phyloP scores from a whole-genome alignment of 1,140 invertebrate genomes.

The Ganaspis sp. region DNA sequence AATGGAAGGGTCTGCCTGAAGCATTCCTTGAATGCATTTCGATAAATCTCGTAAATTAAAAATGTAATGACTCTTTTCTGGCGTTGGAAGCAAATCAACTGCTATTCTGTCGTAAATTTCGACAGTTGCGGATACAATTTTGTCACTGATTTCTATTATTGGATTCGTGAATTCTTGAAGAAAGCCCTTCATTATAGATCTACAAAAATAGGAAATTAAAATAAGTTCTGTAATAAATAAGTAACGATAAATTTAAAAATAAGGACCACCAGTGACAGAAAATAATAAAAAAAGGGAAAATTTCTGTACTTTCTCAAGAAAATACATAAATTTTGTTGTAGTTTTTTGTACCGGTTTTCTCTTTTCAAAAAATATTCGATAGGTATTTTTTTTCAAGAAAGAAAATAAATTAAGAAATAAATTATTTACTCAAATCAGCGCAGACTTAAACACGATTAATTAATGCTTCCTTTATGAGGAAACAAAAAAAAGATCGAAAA shows the following conservation, averaged over 20 bases:
- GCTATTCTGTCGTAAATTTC: slow-evolving; percentile 88
- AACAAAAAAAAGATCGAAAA: neutral
- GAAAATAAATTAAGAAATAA: too few relatives aligned
- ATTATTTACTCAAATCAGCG: too few relatives aligned
- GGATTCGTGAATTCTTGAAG: slow-evolving; percentile 85
- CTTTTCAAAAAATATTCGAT: too few relatives aligned
- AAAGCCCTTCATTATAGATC: slow-evolving; percentile 85
- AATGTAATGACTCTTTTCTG: slow-evolving; percentile 93
- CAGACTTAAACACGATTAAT: too few relatives aligned
- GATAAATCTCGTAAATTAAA: slow-evolving; percentile 93
- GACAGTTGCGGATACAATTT: slow-evolving; percentile 87
- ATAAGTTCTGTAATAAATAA: slow-evolving; percentile 39
- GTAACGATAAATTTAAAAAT: neutral
- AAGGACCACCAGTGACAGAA: too few relatives aligned
- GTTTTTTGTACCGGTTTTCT: too few relatives aligned
- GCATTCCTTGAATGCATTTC: slow-evolving; percentile 92
- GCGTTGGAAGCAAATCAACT: slow-evolving; percentile 87
- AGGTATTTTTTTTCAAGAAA: too few relatives aligned
- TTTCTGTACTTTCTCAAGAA: too few relatives aligned
- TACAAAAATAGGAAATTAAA: slow-evolving; percentile 38
- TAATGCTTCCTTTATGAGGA: too few relatives aligned
- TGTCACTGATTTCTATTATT: slow-evolving; percentile 82
- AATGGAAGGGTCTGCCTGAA: slow-evolving; percentile 82
- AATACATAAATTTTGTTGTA: too few relatives aligned
- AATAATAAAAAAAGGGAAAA: too few relatives aligned